These are phyloP conservation scores for Colostygia pectinataria DNA, from an alignment of 2,888 invertebrate species.

Conservation along the genomic window DNA sequence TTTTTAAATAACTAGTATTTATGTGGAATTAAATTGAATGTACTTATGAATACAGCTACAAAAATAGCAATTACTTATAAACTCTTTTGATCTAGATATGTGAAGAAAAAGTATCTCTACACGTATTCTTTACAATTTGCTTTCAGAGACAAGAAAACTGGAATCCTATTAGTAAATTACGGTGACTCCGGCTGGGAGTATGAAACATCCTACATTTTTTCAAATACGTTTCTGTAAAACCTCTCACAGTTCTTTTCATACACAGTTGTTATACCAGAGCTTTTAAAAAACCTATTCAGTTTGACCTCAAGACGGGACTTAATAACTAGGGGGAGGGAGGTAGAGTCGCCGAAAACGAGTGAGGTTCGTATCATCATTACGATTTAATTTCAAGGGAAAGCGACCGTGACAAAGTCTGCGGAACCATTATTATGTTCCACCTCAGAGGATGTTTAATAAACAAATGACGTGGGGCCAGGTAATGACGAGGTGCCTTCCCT, in stretches of 20 bases:
- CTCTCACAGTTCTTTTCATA: slow-evolving; percentile 72
- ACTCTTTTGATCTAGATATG: slow-evolving; percentile 12
- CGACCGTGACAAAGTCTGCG: slow-evolving; percentile 76
- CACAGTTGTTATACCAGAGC: slow-evolving; percentile 66
- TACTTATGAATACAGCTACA: slow-evolving; percentile 2
- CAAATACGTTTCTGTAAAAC: slow-evolving; percentile 45
- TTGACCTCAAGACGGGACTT: slow-evolving; percentile 77
- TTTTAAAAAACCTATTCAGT: slow-evolving; percentile 78
- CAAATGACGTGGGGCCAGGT: slow-evolving; percentile 76
- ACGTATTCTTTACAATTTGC: slow-evolving; percentile 31
- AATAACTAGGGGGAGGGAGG: slow-evolving; percentile 59
- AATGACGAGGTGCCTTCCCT: slow-evolving; percentile 66
- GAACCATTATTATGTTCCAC: slow-evolving; percentile 78
- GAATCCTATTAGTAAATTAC: slow-evolving; percentile 46
- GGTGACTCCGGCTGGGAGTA: slow-evolving; percentile 19
- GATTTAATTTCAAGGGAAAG: slow-evolving; percentile 79
- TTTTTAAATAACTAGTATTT: too few relatives aligned
- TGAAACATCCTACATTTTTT: slow-evolving; percentile 36
- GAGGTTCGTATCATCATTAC: slow-evolving; percentile 77
- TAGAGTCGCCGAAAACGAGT: slow-evolving; percentile 62
- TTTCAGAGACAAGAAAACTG: slow-evolving; percentile 29
- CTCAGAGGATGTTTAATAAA: slow-evolving; percentile 80
- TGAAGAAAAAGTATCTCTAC: slow-evolving; percentile 3
- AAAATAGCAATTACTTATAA: neutral
- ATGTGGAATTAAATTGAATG: neutral